Conservation (phyloP, 2,113 vertebrate genomes). For the Odocoileus virginianus region DNA sequence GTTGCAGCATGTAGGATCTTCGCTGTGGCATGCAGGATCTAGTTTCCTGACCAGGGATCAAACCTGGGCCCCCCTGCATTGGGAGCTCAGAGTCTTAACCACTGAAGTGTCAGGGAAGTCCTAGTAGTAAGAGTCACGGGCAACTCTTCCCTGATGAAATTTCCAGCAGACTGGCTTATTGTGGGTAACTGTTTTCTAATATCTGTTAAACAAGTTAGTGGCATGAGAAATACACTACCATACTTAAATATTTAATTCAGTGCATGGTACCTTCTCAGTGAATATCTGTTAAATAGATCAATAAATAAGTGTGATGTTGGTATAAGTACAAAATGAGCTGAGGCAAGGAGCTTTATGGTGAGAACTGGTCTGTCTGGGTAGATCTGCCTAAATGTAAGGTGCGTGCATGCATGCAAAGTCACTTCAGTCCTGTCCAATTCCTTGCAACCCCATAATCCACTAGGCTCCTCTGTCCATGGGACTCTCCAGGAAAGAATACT, state of each 20-base stretch:
- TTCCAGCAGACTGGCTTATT: neutral
- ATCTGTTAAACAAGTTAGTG: neutral
- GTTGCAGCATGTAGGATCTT: neutral
- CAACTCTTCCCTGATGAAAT: neutral
- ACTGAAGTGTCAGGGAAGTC: neutral
- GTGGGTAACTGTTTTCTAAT: neutral
- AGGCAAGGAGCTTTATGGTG: neutral
- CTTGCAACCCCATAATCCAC: neutral
- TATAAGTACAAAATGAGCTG: neutral
- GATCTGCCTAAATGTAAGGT: neutral
- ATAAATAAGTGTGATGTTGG: neutral
- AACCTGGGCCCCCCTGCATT: neutral
- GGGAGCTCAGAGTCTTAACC: neutral
- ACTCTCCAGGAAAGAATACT: neutral
- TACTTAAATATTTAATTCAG: constrained; percentile 1
- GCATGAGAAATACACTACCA: neutral
- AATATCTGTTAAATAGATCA: neutral
- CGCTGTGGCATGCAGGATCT: neutral
- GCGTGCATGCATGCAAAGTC: neutral
- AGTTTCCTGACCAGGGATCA: neutral
- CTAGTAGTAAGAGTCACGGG: neutral
- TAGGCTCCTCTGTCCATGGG: neutral
- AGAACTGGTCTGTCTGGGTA: neutral
- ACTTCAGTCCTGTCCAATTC: neutral
- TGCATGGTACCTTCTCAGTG: neutral